Base-by-base conservation (phyloP, 2,113 vertebrate genomes). In the Hydrochoerus hydrochaeris region DNA sequence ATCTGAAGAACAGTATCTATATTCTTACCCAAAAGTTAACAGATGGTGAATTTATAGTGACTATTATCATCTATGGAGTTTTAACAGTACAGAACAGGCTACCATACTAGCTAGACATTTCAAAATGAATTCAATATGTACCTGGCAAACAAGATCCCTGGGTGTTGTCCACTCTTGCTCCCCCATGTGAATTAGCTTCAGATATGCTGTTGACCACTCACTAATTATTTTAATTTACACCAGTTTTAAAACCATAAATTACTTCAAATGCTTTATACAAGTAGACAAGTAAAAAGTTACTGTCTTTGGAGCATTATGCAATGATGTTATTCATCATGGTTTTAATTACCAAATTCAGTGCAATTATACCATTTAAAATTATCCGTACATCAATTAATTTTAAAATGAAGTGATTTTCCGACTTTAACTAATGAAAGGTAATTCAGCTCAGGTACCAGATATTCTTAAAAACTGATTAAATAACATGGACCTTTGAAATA, bases 401-500 rank as follows among this genome's bases (percentile, higher is more conserved):
- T 94, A 96, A 94, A 98, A 97, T 96, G 95, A 98, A 93, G 73
- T 92, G 82, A 88, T 97, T 97, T 93, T 98, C 94, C 95, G 92
- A 96, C 89, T 94, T 97, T 93, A 96, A 95, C 28, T 98, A 96
- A 95, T 89, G 92, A 96, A 95, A 98, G 94, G 94, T 97, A 98
- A 97, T 95, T 97, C 96, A 97, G 94, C 95, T 93, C 88, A 89
- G 80, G 90, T 97, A 97, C 86, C 91, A 95, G 95, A 95, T 69
- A 95, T 97, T 98, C 95, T 90, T 95, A 97, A 98, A 98, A 96
- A 96, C 92, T 95, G 97, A 75, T 84, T 96, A 98, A 95, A 95
- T 75, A 95, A 95, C 80, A 38, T 0, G 58, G 91, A 71, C 1
- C 20, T 89, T 93, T 94, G 26, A 81, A 96, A 90, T 52, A 75